phyloP scores from a whole-genome alignment of 2,113 vertebrate genomes.

The Daphoenositta chrysoptera region DNA sequence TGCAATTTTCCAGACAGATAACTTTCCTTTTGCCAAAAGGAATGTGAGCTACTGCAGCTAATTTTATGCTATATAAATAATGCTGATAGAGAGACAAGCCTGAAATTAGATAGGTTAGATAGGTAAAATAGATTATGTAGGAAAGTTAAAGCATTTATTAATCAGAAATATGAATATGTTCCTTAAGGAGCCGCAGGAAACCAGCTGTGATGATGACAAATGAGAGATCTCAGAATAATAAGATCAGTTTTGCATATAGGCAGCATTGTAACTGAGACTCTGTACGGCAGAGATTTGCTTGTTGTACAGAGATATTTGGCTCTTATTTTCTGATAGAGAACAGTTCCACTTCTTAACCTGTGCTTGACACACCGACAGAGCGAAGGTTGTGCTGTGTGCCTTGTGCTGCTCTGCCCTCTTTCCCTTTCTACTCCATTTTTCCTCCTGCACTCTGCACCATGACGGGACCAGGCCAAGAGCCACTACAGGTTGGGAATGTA shows the following conservation, averaged over 20 bases:
- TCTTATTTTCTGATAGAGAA: background rate
- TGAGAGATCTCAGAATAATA: background rate
- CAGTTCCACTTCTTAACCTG: background rate
- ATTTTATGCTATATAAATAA: conserved; percentile 19
- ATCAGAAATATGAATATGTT: conserved; percentile 5
- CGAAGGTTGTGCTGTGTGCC: background rate
- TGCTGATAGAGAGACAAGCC: background rate
- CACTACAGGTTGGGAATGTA: background rate
- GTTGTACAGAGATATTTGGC: background rate
- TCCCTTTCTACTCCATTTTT: background rate
- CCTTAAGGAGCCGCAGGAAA: background rate
- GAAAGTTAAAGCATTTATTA: background rate
- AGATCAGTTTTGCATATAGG: background rate
- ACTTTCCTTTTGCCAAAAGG: conserved; percentile 6
- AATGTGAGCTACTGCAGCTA: background rate
- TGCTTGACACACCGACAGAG: background rate
- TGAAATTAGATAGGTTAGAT: conserved; percentile 5
- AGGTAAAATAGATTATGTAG: background rate
- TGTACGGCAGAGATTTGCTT: background rate
- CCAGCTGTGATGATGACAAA: background rate
- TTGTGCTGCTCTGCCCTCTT: background rate
- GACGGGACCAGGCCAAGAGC: background rate
- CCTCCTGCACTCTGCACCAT: background rate
- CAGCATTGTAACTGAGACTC: background rate
- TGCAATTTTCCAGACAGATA: conserved; percentile 2